Base-by-base conservation (phyloP, 2,888 invertebrate species). In the Synanthedon andrenaeformis region DNA sequence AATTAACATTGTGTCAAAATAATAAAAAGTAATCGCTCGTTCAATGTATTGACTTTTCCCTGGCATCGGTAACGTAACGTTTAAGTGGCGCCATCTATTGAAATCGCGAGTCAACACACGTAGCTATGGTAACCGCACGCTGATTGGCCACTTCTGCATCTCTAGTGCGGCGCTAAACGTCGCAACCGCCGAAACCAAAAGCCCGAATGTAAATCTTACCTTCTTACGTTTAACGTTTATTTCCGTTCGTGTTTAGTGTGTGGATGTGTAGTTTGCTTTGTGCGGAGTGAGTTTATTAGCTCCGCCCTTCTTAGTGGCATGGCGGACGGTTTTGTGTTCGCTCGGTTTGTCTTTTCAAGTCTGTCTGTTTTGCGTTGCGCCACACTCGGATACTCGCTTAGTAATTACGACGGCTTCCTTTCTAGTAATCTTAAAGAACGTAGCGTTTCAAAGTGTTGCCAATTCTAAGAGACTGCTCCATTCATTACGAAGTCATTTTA, bases 231-330 rank as follows among this genome's bases (percentile, higher is more conserved):
- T 74, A 78, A 66, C 67, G 76, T 66, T 68, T 59, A 62, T 66
- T 76, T 79, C 70, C 56, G 62, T 62, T 67, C 61, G 56, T 59
- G 41, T 17, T 41, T 51, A 52, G 52, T 51, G 45, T 59, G 52
- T 55, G 55, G 62, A 66, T 73, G 59, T 60, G 58, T 58, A 60
- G 63, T 62, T 67, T 57, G 53, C 51, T 56, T 64, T 63, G 57
- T 54, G 58, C 58, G 51, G 58, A 54, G 60, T 63, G 59, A 62
- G 71, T 59, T 79, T 76, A 82, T 82, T 84, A 83, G 84, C 80
- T 69, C 83, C 86, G 84, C 86, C 85, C 80, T 76, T 70, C 76
- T 67, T 65, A 68, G 73, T 62, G 77, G 76, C 79, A 85, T 85
- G 85, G 85, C 86, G 82, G 84, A 73, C 72, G 70, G 69, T 63